These are phyloP conservation scores for Neelides folsomi DNA, from an alignment of 2,888 invertebrate genomes.

Conservation along the genomic window DNA sequence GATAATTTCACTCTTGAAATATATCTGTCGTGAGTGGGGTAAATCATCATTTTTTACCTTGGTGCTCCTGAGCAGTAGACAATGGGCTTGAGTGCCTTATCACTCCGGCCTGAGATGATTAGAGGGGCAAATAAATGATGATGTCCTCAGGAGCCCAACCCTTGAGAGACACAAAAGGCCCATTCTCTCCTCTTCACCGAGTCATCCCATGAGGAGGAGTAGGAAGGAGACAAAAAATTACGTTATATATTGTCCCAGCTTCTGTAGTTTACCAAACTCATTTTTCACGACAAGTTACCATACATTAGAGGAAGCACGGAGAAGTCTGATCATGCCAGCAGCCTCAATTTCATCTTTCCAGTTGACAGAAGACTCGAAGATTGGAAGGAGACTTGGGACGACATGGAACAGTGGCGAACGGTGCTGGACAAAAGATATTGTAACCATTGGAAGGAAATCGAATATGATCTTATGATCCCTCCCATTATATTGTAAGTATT, in stretches of 20 bases:
- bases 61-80: constrained; percentile 6
- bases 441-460: too few species aligned
- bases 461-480: too few species aligned
- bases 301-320: not conserved
- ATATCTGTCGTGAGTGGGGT: constrained; percentile 18
- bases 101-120: constrained; percentile 13
- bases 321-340: too few species aligned
- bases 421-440: too few species aligned
- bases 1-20: constrained; percentile 9
- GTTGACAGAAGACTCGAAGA: too few species aligned
- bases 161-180: not conserved
- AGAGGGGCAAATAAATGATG: constrained; percentile 26
- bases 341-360: too few species aligned
- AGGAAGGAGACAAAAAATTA: constrained; percentile 5
- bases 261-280: constrained; percentile 16
- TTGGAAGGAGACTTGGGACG: too few species aligned
- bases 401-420: too few species aligned
- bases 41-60: constrained; percentile 22
- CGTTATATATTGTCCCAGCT: constrained; percentile 14
- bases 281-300: constrained; percentile 8
- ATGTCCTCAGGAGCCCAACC: constrained; percentile 15
- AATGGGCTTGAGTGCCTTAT: constrained; percentile 6
- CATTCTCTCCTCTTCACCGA: too few species aligned
- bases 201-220: not conserved
- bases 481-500: too few species aligned